phyloP scores from a whole-genome alignment of 1,140 invertebrate genomes.

The Drosophila ogumai region DNA sequence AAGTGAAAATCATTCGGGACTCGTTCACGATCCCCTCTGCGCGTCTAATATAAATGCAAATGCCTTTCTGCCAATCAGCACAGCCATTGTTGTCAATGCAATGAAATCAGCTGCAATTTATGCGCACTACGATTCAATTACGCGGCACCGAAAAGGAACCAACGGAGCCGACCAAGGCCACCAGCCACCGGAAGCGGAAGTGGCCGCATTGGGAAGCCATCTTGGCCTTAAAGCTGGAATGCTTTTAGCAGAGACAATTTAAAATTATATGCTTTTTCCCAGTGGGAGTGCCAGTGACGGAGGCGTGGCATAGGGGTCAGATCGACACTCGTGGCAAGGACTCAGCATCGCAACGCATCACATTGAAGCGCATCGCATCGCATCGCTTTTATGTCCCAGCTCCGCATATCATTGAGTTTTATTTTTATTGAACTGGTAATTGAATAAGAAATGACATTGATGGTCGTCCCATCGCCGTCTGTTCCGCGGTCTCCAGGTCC shows the following conservation, averaged over 20 bases:
- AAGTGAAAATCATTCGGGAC: slow-evolving; percentile 44
- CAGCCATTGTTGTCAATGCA: slow-evolving; percentile 43
- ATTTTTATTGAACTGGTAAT: slow-evolving; percentile 80
- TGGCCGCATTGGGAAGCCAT: slow-evolving; percentile 38
- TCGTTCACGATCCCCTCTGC: background rate
- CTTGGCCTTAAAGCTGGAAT: slow-evolving; percentile 42
- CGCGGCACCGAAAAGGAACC: slow-evolving; percentile 23
- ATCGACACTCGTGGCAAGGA: slow-evolving; percentile 24
- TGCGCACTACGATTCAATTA: slow-evolving; percentile 68
- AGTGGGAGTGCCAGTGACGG: no score
- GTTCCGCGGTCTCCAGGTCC: slow-evolving; percentile 8
- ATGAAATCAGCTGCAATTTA: slow-evolving; percentile 71
- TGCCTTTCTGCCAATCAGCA: slow-evolving; percentile 54
- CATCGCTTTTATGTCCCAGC: slow-evolving; percentile 59
- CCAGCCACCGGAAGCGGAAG: slow-evolving; percentile 56
- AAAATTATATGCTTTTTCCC: slow-evolving; percentile 35
- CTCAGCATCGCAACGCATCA: slow-evolving; percentile 16
- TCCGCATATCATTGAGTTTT: slow-evolving; percentile 75
- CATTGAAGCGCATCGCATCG: slow-evolving; percentile 37
- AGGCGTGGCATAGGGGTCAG: slow-evolving; percentile 33
- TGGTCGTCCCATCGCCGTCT: slow-evolving; percentile 43
- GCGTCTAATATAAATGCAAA: slow-evolving; percentile 65
- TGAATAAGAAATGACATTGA: slow-evolving; percentile 79
- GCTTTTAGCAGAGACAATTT: slow-evolving; percentile 44
- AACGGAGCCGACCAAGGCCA: slow-evolving; percentile 10